A percentile compares a stretch with the other conserved stretches of the same genome.
Evolutionary conservation across 2,113 vertebrate genomes (phyloP).

Genomic region (Toxotes chatareus): DNA sequence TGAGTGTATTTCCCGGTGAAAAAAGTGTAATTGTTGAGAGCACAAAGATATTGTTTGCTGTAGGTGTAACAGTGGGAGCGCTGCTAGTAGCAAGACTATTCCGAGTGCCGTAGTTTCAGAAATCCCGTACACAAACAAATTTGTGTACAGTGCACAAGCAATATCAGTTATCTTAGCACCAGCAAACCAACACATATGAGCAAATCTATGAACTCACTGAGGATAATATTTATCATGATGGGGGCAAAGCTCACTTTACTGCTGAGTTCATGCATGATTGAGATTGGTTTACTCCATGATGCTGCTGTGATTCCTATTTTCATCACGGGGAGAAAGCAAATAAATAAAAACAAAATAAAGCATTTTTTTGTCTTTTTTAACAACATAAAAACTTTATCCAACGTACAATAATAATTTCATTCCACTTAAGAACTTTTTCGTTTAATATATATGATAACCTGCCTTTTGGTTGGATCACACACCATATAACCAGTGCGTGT

Average conservation of each 20-base stretch:
- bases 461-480: neutral
- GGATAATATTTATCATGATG: slow-evolving; percentile 29
- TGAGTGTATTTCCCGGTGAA: slow-evolving; percentile 7
- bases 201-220: slow-evolving; percentile 11
- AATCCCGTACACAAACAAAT: slow-evolving; percentile 7
- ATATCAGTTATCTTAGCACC: slow-evolving; percentile 17
- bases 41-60: slow-evolving; percentile 22
- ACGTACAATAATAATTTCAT: neutral
- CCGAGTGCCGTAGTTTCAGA: neutral
- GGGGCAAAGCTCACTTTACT: slow-evolving; percentile 34
- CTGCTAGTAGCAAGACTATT: neutral
- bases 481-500: neutral
- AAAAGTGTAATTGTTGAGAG: slow-evolving; percentile 33
- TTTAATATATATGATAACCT: neutral
- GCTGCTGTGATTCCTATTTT: slow-evolving; percentile 33
- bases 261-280: slow-evolving; percentile 39
- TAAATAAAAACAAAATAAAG: too few relatives aligned
- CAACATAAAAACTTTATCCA: neutral
- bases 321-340: slow-evolving; percentile 18
- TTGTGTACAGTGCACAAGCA: neutral
- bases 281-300: slow-evolving; percentile 35
- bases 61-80: neutral
- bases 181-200: slow-evolving; percentile 7
- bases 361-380: neutral
- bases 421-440: neutral